Base-by-base conservation (phyloP, 2,797 vertebrate genomes). In the Myotis pilosus region DNA sequence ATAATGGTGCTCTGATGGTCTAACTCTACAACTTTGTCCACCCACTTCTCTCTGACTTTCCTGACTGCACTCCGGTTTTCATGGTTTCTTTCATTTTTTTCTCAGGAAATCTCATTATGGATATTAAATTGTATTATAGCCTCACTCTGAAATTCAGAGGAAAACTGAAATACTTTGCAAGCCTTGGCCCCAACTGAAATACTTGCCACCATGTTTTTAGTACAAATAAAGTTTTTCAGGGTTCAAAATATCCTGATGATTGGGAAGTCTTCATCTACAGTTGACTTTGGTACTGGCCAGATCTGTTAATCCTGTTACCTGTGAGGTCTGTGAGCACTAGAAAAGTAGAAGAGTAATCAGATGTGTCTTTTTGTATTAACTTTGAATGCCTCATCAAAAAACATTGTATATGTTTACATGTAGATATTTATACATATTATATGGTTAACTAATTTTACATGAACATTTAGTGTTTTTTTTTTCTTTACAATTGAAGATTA, bases 161-260 rank as follows among this genome's bases (percentile, higher is more conserved):
- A 41, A 87, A 92, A 82, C 19, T 72, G 71, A 78, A 94, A 55
- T 92, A n/a, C 44, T 55, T 94, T 93, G 83, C 38, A 93, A 55
- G 49, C 1, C 23, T 71, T 90, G 75, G 15, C 8, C 25, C 16
- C 25, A 6, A 6, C 3, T 80, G 30, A 84, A 69, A 75, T 75
- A 53, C 11, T 94, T n/a, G 20, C 60, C 64, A 33, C 74, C 3
- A 3, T 91, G 38, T 74, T 49, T 76, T 82, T 85, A 55, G 16
- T 66, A 9, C 71, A 87, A 89, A 38, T n/a, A 87, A 95, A 7
- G 44, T 66, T 53, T 10, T 44, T 49, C 19, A n/a, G 6, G 25
- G 13, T 66, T 78, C 64, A 53, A 13, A 84, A n/a, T 68, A 13
- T n/a, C 38, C 19, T 57, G 9, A 38, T 84, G 57, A 53, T 30